These are phyloP conservation scores for Sebastiscus albofasciatus DNA, from an alignment of 2,797 vertebrate species.

Conservation along the genomic window DNA sequence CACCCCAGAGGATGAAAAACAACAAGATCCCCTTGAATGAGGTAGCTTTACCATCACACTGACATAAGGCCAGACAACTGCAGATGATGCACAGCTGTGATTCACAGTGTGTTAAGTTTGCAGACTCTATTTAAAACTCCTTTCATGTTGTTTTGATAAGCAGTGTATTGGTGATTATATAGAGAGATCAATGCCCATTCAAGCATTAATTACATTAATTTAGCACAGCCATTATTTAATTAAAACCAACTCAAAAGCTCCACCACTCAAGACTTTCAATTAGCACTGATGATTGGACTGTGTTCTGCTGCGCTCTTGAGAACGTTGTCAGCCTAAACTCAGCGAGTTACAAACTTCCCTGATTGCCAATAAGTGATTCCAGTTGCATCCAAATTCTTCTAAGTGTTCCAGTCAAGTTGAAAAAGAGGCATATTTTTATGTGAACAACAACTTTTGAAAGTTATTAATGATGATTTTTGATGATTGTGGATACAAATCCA, in stretches of 20 bases:
- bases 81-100: neutral
- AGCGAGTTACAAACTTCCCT: conserved; percentile 3
- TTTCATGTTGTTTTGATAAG: conserved; percentile 23
- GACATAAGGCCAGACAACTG: neutral
- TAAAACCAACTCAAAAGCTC: conserved; percentile 28
- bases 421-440: neutral
- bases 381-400: neutral
- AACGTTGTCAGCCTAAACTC: conserved; percentile 7
- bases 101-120: neutral
- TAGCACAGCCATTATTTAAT: conserved; percentile 38
- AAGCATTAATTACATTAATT: conserved; percentile 32
- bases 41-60: conserved; percentile 74
- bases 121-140: neutral
- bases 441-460: neutral
- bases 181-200: conserved; percentile 22
- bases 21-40: conserved; percentile 84
- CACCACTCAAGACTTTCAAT: conserved; percentile 30
- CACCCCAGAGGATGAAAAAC: conserved; percentile 58
- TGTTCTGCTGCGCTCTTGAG: conserved; percentile 13
- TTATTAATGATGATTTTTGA: neutral
- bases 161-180: conserved; percentile 17
- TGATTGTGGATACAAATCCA: neutral
- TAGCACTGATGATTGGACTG: conserved; percentile 26
- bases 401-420: neutral
- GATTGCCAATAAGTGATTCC: conserved; percentile 23